Percentiles rank a stretch among this genome's conserved stretches.
These are phyloP conservation scores for Trinectes maculatus DNA, from an alignment of 2,113 vertebrate species.

Conservation along the genomic window DNA sequence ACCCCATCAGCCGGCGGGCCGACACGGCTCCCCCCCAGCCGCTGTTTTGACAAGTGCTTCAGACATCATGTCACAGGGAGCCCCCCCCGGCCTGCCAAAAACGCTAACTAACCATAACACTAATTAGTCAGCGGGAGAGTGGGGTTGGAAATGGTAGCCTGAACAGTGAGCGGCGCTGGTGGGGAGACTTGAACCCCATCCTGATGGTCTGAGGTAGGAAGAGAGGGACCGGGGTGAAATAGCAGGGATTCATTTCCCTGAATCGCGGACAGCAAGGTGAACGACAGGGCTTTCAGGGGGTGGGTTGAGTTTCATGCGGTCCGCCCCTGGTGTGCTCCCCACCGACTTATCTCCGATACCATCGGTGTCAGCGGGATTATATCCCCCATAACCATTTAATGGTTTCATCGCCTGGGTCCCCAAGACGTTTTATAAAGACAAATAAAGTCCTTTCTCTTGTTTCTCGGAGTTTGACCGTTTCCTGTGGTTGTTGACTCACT, in stretches of 20 bases:
- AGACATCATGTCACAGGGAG: slow-evolving; percentile 79
- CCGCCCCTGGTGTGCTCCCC: slow-evolving; percentile 39
- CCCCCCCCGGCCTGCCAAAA: slow-evolving; percentile 70
- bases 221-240: slow-evolving; percentile 49
- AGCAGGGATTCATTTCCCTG: slow-evolving; percentile 37
- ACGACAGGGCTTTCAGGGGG: slow-evolving; percentile 47
- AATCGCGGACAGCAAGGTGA: slow-evolving; percentile 33
- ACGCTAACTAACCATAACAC: slow-evolving; percentile 81
- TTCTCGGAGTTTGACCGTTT: slow-evolving; percentile 55
- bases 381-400: slow-evolving; percentile 68
- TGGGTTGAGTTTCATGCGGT: slow-evolving; percentile 57
- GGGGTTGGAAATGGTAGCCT: slow-evolving; percentile 67
- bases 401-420: slow-evolving; percentile 68
- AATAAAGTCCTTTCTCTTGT: slow-evolving; percentile 70
- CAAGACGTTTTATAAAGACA: slow-evolving; percentile 67
- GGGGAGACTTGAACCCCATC: slow-evolving; percentile 66
- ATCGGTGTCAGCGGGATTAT: slow-evolving; percentile 66
- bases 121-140: slow-evolving; percentile 77
- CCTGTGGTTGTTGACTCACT: slow-evolving; percentile 33
- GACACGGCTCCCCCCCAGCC: slow-evolving; percentile 51
- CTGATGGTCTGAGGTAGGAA: slow-evolving; percentile 72
- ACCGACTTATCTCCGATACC: slow-evolving; percentile 54
- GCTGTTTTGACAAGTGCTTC: slow-evolving; percentile 81
- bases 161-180: slow-evolving; percentile 48
- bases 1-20: slow-evolving; percentile 45